phyloP scores from a whole-genome alignment of 2,113 vertebrate genomes.

The Solea senegalensis region DNA sequence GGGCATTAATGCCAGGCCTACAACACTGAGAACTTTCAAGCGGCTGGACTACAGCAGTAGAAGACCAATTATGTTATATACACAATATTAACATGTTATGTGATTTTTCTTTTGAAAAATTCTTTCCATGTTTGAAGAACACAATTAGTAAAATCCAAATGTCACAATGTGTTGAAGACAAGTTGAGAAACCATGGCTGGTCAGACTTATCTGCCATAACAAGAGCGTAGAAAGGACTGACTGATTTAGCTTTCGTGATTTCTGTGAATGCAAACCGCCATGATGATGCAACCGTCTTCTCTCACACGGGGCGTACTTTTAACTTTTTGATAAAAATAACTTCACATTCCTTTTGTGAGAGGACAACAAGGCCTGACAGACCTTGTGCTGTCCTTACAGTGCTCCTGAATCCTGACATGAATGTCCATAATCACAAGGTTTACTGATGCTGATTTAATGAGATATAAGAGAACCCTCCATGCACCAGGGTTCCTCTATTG shows the following conservation, averaged over 20 bases:
- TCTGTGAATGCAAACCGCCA: background rate
- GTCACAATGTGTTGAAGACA: background rate
- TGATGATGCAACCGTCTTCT: background rate
- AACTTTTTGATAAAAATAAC: slow-evolving; percentile 19
- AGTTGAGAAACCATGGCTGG: background rate
- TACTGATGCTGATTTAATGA: slow-evolving; percentile 42
- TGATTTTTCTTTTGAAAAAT: too few species aligned
- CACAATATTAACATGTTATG: too few species aligned
- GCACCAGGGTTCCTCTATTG: slow-evolving; percentile 33
- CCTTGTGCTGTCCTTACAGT: background rate
- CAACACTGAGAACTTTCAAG: too few species aligned
- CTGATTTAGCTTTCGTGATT: background rate
- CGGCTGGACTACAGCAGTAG: too few species aligned
- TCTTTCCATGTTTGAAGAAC: too few species aligned
- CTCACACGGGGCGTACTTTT: background rate
- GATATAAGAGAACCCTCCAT: slow-evolving; percentile 27
- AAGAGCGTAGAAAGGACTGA: background rate
- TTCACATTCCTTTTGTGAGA: background rate
- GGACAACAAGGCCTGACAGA: background rate
- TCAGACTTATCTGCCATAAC: background rate
- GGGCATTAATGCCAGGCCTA: too few species aligned
- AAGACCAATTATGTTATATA: too few species aligned
- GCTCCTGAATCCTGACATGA: slow-evolving; percentile 31
- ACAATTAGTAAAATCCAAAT: background rate
- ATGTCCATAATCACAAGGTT: slow-evolving; percentile 55